A percentile compares a stretch with the other conserved stretches of the same genome.
Evolutionary conservation across 2,113 vertebrate species (phyloP).

Genomic region (Cygnus atratus): DNA sequence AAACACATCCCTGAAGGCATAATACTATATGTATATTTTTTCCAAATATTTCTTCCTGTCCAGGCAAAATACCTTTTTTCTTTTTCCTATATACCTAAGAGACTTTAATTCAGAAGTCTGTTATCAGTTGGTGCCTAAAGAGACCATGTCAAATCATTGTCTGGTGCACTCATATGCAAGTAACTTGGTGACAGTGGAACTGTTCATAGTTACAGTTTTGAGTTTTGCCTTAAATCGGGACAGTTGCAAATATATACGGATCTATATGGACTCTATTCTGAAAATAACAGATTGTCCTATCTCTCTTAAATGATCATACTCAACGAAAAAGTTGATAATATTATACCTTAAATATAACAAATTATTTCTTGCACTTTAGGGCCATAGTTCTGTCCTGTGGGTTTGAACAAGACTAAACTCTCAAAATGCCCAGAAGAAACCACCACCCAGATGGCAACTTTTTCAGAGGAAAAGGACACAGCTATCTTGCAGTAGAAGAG

Average conservation of each 20-base stretch:
- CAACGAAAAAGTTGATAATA: not conserved
- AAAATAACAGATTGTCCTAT: not conserved
- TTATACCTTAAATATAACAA: not conserved
- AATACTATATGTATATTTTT: not conserved
- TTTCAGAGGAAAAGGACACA: conserved; percentile 18
- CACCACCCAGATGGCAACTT: conserved; percentile 5
- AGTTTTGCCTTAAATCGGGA: not conserved
- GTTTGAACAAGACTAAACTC: conserved; percentile 5
- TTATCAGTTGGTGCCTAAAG: not conserved
- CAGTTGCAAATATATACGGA: not conserved
- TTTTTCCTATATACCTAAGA: not conserved
- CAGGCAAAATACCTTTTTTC: not conserved
- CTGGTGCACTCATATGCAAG: not conserved
- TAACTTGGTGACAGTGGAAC: not conserved
- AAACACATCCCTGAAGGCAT: not conserved
- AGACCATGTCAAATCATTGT: not conserved
- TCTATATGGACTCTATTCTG: not conserved
- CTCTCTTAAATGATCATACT: not conserved
- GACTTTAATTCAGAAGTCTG: not conserved
- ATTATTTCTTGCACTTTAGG: not conserved
- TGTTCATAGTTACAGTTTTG: not conserved
- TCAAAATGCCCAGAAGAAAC: conserved; percentile 68
- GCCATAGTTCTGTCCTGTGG: conserved; percentile 6
- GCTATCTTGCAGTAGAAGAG: conserved; percentile 67
- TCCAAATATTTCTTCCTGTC: not conserved